Percentiles rank a stretch among this genome's conserved stretches.
These are phyloP conservation scores for Ennomos erosarius DNA, from an alignment of 2,888 invertebrate species.

Conservation along the genomic window DNA sequence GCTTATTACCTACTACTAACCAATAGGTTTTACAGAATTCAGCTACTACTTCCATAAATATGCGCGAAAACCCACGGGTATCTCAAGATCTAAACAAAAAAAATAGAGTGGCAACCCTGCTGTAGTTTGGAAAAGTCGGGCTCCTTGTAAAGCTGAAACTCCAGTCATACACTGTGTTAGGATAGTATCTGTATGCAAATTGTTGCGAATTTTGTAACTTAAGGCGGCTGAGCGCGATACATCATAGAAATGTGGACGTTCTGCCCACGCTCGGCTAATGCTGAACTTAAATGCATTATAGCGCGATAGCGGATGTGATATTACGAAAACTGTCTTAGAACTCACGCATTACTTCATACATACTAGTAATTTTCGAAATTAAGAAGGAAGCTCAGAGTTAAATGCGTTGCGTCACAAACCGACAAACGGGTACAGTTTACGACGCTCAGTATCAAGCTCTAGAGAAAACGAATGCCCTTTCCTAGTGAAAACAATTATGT, in stretches of 20 bases:
- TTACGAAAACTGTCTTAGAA: slow-evolving; percentile 53
- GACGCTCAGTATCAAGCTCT: slow-evolving; percentile 1
- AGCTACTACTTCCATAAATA: too few species aligned
- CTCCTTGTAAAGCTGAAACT: slow-evolving; percentile 12
- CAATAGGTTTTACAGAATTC: too few species aligned
- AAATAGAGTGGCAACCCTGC: not conserved
- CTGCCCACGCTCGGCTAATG: slow-evolving; percentile 76
- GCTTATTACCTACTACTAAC: too few species aligned
- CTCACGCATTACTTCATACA: slow-evolving; percentile 31
- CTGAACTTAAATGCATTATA: slow-evolving; percentile 65
- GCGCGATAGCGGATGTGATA: slow-evolving; percentile 49
- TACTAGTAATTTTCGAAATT: slow-evolving; percentile 26
- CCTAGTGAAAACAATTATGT: slow-evolving; percentile 41
- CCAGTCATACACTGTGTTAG: slow-evolving; percentile 31
- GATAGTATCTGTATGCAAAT: slow-evolving; percentile 78
- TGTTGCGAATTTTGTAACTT: slow-evolving; percentile 77
- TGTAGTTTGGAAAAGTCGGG: not conserved
- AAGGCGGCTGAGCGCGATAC: slow-evolving; percentile 72
- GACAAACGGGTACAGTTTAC: slow-evolving; percentile 15
- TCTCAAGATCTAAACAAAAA: not conserved
- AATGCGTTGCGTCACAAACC: slow-evolving; percentile 18
- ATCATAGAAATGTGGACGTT: slow-evolving; percentile 83
- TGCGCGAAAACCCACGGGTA: too few species aligned
- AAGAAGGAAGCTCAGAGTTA: slow-evolving; percentile 18
- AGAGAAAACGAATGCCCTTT: slow-evolving; percentile 26